Percentiles rank a stretch among this genome's conserved stretches.
Evolutionary conservation across 2,888 invertebrate species (phyloP).

Genomic region (Congeria kusceri): DNA sequence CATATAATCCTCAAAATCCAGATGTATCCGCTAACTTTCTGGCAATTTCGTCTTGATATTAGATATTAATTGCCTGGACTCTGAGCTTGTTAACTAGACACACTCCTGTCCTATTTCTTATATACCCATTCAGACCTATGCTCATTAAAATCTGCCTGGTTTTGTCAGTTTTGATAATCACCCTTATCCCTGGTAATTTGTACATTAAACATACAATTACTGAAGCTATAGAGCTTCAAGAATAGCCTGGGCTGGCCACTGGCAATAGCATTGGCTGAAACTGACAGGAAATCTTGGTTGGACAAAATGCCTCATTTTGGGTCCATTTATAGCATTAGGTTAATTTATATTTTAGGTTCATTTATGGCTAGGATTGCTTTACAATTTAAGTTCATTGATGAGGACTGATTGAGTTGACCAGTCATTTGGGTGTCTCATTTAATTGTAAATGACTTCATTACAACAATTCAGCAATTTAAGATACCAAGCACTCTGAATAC

Average conservation of each 20-base stretch:
- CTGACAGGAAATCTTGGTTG: conserved; percentile 30
- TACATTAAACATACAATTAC: conserved; percentile 37
- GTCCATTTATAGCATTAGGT: conserved; percentile 7
- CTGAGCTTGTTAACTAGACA: conserved; percentile 5
- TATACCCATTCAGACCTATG: neutral
- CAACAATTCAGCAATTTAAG: neutral
- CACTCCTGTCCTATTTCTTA: neutral
- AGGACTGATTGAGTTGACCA: conserved; percentile 31
- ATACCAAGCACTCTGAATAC: neutral
- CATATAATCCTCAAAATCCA: too few species aligned
- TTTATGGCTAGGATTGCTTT: neutral
- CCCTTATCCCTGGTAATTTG: conserved; percentile 32
- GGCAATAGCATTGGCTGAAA: conserved; percentile 12
- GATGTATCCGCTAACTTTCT: too few species aligned
- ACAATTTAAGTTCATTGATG: conserved; percentile 27
- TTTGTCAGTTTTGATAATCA: conserved; percentile 46
- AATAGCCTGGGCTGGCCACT: conserved; percentile 12
- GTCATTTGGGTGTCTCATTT: conserved; percentile 26
- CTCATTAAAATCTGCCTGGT: conserved; percentile 24
- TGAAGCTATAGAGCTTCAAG: neutral
- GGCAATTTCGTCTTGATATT: conserved; percentile 3
- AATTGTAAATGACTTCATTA: conserved; percentile 36
- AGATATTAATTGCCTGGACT: neutral
- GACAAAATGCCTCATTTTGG: conserved; percentile 24
- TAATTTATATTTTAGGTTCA: conserved; percentile 11